Base-by-base conservation (phyloP, 2,797 vertebrate species). In the Paratrypauchen microcephalus region DNA sequence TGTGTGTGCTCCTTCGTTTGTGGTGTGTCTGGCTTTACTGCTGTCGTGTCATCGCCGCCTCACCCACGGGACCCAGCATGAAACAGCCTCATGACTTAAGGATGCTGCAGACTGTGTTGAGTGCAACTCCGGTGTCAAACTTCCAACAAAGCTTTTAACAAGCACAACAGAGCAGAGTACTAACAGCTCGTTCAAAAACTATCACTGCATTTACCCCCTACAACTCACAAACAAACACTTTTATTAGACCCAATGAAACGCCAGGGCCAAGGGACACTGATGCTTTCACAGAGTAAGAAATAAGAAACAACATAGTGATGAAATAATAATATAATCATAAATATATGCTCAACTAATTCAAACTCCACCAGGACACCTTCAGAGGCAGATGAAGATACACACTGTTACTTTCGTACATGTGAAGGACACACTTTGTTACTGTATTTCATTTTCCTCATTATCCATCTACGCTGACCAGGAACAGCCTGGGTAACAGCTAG, bases 101-200 rank as follows among this genome's bases (percentile, higher is more conserved):
- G 76, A 83, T 83, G 82, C 72, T 70, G 54, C 80, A 59, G 69
- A 71, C 66, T 24, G 79, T 59, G 67, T 72, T 12, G 79, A 86
- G 82, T 75, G 81, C 78, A 81, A 83, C 80, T 78, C 47, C 76
- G 84, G 83, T 79, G 84, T 87, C 83, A 85, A 86, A 87, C 83
- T 83, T 89, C 76, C 81, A 81, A 86, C 83, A 86, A 87, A 86
- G 86, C 83, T 83, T 86, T 90, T 88, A 89, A 86, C 78, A 87
- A 89, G 87, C 85, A 81, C 86, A 80, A 81, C 85, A 80, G 82
- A 58, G 81, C 75, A 59, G 72, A 69, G 77, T 26, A 67, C 80
- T 87, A 79, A 85, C 82, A 85, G 85, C 84, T 83, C 73, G 59
- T 78, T 87, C 76, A 85, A 84, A 85, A 84, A 86, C 77, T 68